A percentile compares a stretch with the other conserved stretches of the same genome.
These are phyloP conservation scores for Odocoileus virginianus DNA, from an alignment of 2,113 vertebrate species.

Conservation along the genomic window DNA sequence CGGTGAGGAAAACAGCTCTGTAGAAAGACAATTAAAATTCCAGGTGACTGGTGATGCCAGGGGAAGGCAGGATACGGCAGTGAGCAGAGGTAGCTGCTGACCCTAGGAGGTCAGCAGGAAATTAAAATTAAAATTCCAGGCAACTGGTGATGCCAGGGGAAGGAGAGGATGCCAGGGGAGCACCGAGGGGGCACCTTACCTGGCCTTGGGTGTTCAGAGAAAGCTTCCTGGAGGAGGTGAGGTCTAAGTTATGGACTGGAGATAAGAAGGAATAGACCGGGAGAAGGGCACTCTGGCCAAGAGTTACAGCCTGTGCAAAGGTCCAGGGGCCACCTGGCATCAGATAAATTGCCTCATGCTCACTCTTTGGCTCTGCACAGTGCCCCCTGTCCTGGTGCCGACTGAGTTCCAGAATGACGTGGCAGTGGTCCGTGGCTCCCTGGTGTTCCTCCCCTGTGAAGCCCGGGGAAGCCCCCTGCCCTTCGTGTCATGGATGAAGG, in stretches of 20 bases:
- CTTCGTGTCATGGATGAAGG: slow-evolving; percentile 88
- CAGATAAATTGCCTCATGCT: fast-evolving
- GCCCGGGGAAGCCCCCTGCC: slow-evolving; percentile 87
- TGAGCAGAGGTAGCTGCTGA: too few relatives aligned
- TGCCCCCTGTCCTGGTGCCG: slow-evolving; percentile 84
- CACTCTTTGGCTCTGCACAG: slow-evolving; percentile 69
- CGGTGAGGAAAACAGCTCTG: neutral
- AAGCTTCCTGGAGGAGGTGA: neutral
- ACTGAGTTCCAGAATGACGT: slow-evolving; percentile 82
- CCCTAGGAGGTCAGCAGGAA: too few relatives aligned
- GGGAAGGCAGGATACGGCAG: too few relatives aligned
- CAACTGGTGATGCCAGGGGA: neutral
- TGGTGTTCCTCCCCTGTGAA: slow-evolving; percentile 88
- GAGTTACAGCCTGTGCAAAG: neutral
- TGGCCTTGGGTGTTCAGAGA: neutral
- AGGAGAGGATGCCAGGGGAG: neutral
- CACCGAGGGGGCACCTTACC: neutral
- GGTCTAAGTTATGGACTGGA: neutral
- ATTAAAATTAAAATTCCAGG: neutral
- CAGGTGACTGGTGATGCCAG: neutral
- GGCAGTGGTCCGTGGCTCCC: slow-evolving; percentile 82
- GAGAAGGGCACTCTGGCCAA: neutral
- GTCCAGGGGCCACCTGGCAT: neutral
- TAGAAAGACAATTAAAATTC: neutral
- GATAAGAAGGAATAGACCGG: neutral